A percentile compares a stretch with the other conserved stretches of the same genome.
Conservation (phyloP, 2,888 invertebrate species). For the Campopleginae sp. region DNA sequence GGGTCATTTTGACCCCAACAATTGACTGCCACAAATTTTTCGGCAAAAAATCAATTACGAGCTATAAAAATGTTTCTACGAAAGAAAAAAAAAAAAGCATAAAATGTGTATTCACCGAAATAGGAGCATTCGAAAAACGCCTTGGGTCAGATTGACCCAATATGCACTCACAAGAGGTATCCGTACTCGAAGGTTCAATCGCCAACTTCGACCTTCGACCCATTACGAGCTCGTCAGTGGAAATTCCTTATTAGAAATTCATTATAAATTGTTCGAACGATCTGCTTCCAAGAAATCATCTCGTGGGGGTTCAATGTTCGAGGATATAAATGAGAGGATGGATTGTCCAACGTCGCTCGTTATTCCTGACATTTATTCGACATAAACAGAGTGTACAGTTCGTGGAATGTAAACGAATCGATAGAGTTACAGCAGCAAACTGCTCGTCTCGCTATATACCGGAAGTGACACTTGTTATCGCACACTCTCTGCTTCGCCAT, state of each 20-base stretch:
- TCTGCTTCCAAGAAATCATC: neutral
- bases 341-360: slow-evolving; percentile 19
- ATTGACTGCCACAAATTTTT: too few relatives aligned
- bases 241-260: neutral
- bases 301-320: neutral
- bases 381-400: slow-evolving; percentile 5
- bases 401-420: slow-evolving; percentile 42
- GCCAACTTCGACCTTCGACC: neutral
- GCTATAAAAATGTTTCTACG: too few relatives aligned
- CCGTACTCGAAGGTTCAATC: too few relatives aligned
- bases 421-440: slow-evolving; percentile 17
- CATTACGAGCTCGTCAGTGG: neutral
- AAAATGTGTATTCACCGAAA: too few relatives aligned
- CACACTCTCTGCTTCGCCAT: slow-evolving; percentile 25
- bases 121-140: too few relatives aligned
- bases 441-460: slow-evolving; percentile 43
- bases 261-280: neutral
- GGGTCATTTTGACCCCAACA: too few relatives aligned
- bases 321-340: neutral
- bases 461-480: slow-evolving; percentile 62
- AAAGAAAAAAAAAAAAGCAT: too few relatives aligned
- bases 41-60: too few relatives aligned
- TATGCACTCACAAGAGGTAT: too few relatives aligned
- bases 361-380: slow-evolving; percentile 11
- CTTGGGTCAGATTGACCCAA: too few relatives aligned